Evolutionary conservation across 1,140 invertebrate species (phyloP).

Genomic region (Euwallacea fornicatus): DNA sequence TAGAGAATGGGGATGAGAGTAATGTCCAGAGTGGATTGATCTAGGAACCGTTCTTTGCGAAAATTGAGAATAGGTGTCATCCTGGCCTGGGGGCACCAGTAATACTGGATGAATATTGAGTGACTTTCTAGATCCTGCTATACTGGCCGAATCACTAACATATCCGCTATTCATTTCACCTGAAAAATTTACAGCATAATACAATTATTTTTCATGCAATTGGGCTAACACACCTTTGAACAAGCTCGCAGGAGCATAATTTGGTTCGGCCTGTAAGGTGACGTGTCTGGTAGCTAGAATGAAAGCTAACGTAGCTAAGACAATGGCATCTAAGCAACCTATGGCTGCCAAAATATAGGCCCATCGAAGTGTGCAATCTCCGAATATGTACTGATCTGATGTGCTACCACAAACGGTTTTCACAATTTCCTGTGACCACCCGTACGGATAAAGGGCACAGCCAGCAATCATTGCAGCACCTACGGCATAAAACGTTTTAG

Average conservation of each 20-base stretch:
- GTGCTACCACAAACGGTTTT: conserved; percentile 80
- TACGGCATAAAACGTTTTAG: not conserved
- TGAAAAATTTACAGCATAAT: conserved; percentile 52
- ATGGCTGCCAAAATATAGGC: conserved; percentile 93
- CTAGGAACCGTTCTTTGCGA: conserved; percentile 64
- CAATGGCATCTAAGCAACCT: conserved; percentile 85
- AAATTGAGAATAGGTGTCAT: conserved; percentile 75
- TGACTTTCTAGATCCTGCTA: conserved; percentile 81
- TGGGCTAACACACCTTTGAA: conserved; percentile 61
- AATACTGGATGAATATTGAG: conserved; percentile 83
- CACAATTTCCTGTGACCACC: conserved; percentile 85
- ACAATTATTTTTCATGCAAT: conserved; percentile 1
- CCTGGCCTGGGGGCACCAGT: conserved; percentile 69
- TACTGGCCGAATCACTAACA: conserved; percentile 76
- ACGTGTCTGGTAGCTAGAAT: conserved; percentile 89
- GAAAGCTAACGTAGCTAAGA: conserved; percentile 88
- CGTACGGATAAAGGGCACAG: conserved; percentile 88
- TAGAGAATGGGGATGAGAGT: conserved; percentile 49
- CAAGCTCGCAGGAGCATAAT: conserved; percentile 61
- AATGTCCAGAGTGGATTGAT: conserved; percentile 51
- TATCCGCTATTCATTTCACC: conserved; percentile 87
- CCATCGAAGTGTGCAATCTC: conserved; percentile 90
- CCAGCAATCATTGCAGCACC: conserved; percentile 80
- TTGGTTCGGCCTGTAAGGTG: conserved; percentile 78
- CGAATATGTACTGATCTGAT: conserved; percentile 73